A percentile compares a stretch with the other conserved stretches of the same genome.
Conservation (phyloP, 1,140 invertebrate genomes). For the Carcinoscorpius rotundicauda region DNA sequence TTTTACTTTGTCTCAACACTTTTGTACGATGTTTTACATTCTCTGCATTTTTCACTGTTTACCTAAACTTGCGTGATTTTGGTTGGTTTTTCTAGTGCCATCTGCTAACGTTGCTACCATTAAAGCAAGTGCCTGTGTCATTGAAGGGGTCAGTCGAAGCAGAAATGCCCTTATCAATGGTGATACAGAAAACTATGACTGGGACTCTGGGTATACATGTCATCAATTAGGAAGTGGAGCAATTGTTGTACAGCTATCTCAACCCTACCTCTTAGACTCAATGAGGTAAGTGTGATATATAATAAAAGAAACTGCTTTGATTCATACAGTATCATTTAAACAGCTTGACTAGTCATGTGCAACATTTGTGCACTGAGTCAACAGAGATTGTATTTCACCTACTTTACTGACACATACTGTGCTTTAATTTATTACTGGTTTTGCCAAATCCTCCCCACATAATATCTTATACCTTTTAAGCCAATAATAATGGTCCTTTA, state of each 20-base stretch:
- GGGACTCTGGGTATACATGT: constrained; percentile 97
- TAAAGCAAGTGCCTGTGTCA: constrained; percentile 73
- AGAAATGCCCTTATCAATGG: constrained; percentile 94
- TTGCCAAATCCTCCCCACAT: no score
- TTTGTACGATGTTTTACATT: no score
- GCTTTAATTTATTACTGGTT: no score
- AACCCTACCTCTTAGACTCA: constrained; percentile 86
- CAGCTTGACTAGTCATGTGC: no score
- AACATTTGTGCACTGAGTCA: no score
- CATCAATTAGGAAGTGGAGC: constrained; percentile 93
- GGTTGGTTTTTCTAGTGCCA: constrained; percentile 51
- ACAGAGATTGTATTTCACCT: no score
- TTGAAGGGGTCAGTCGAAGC: constrained; percentile 83
- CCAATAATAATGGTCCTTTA: no score
- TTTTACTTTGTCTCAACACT: no score
- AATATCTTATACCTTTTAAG: no score
- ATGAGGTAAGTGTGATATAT: constrained; percentile 48
- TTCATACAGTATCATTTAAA: no score
- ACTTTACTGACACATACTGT: no score
- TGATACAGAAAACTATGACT: constrained; percentile 87
- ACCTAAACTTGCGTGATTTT: neutral
- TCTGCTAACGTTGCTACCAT: constrained; percentile 84
- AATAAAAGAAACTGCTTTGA: no score
- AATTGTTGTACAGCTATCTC: constrained; percentile 88
- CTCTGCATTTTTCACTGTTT: neutral